Evolutionary conservation across 2,888 invertebrate species (phyloP).

Genomic region (Sussaba pulchella): DNA sequence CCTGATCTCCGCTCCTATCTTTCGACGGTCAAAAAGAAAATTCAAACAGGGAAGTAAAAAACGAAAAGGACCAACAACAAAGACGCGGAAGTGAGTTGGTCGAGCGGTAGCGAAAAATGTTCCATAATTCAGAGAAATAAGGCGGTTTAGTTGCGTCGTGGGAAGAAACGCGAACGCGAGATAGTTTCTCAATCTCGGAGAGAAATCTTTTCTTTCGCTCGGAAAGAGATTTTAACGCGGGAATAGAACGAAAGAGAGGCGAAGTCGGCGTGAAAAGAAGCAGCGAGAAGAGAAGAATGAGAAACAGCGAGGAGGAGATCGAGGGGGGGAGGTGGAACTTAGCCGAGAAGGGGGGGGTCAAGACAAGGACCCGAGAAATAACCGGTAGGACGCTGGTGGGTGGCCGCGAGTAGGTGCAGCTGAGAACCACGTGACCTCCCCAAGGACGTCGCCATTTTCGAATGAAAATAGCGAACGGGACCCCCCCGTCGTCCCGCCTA

Average conservation of each 20-base stretch:
- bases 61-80: neutral
- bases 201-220: conserved; percentile 37
- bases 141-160: neutral
- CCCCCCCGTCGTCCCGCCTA: conserved; percentile 40
- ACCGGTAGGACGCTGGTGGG: conserved; percentile 73
- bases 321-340: conserved; percentile 55
- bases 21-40: conserved; percentile 32
- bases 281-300: conserved; percentile 33
- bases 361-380: conserved; percentile 46
- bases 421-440: conserved; percentile 79
- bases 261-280: conserved; percentile 24
- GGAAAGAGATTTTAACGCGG: conserved; percentile 31
- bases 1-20: neutral
- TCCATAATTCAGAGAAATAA: conserved; percentile 14
- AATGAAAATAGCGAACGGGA: conserved; percentile 72
- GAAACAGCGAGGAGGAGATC: conserved; percentile 32
- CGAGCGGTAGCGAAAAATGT: conserved; percentile 8
- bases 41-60: conserved; percentile 22
- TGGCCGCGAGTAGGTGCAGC: conserved; percentile 76
- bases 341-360: conserved; percentile 34
- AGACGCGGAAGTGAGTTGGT: conserved; percentile 8
- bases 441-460: conserved; percentile 81
- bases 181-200: conserved; percentile 42
- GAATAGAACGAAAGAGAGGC: conserved; percentile 22
- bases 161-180: neutral